phyloP scores from a whole-genome alignment of 1,140 invertebrate species.

The Heliothis virescens region DNA sequence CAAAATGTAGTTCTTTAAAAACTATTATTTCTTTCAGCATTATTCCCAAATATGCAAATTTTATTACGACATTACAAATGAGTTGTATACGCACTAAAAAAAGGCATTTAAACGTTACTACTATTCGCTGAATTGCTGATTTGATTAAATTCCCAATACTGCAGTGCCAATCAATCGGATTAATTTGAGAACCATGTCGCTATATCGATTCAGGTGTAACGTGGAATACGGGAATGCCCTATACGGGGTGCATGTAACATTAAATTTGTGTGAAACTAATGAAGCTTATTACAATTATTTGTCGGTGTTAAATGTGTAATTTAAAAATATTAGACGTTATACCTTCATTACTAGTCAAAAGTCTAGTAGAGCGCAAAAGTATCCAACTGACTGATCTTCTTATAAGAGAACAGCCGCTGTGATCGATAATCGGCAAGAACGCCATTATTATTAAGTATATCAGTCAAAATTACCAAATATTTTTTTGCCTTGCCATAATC shows the following conservation, averaged over 20 bases:
- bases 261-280: neutral
- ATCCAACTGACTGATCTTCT: too few species aligned
- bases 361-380: too few species aligned
- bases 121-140: neutral
- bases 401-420: too few species aligned
- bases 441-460: too few species aligned
- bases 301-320: too few species aligned
- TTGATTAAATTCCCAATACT: neutral
- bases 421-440: too few species aligned
- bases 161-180: constrained; percentile 14
- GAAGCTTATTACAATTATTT: neutral
- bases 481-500: neutral
- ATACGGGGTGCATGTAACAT: neutral
- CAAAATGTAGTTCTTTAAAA: too few species aligned
- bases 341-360: too few species aligned
- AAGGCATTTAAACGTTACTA: neutral
- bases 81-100: neutral
- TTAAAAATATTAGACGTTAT: too few species aligned
- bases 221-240: neutral
- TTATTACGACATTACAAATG: neutral
- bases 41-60: too few species aligned
- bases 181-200: constrained; percentile 13
- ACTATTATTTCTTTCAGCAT: too few species aligned
- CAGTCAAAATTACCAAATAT: neutral
- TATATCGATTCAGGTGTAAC: constrained; percentile 5